Evolutionary conservation across 2,797 vertebrate genomes (phyloP).

Genomic region (Malacoctenus gilli): DNA sequence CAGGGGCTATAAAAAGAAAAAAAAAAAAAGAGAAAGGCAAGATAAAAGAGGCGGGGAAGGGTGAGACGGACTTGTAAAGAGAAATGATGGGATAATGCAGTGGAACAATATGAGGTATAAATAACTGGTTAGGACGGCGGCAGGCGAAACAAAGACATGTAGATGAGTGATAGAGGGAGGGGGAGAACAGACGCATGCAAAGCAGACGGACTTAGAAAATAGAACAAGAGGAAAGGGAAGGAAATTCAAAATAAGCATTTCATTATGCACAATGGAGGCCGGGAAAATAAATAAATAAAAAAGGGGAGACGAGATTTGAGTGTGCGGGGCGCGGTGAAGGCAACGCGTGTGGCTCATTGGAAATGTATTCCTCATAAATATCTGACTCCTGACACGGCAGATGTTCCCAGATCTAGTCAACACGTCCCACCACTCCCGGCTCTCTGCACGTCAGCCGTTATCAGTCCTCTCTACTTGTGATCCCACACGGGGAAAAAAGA

Average conservation of each 20-base stretch:
- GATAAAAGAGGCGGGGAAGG: constrained; percentile 58
- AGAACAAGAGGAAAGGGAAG: constrained; percentile 6
- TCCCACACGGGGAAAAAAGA: constrained; percentile 15
- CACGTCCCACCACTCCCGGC: constrained; percentile 7
- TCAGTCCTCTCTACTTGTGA: constrained; percentile 14
- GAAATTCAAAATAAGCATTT: constrained; percentile 5
- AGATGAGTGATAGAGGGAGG: constrained; percentile 8
- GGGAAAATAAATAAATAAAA: constrained; percentile 10
- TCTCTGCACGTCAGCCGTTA: constrained; percentile 27
- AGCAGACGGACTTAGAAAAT: constrained; percentile 9
- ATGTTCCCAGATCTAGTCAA: constrained; percentile 39
- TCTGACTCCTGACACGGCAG: constrained; percentile 27
- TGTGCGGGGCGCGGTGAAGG: background rate
- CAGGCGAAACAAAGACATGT: constrained; percentile 13
- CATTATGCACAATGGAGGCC: constrained; percentile 1
- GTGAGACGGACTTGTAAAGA: constrained; percentile 61
- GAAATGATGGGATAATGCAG: constrained; percentile 68
- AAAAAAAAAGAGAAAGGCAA: constrained; percentile 54
- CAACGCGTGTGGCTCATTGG: constrained; percentile 8
- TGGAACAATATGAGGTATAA: constrained; percentile 52
- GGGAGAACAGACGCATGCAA: constrained; percentile 10
- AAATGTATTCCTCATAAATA: constrained; percentile 38
- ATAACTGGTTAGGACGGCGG: constrained; percentile 60
- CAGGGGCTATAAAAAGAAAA: constrained; percentile 54
- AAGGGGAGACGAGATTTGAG: constrained; percentile 3